A percentile compares a stretch with the other conserved stretches of the same genome.
Evolutionary conservation across 2,797 vertebrate genomes (phyloP).

Genomic region (Lophura swinhoii): DNA sequence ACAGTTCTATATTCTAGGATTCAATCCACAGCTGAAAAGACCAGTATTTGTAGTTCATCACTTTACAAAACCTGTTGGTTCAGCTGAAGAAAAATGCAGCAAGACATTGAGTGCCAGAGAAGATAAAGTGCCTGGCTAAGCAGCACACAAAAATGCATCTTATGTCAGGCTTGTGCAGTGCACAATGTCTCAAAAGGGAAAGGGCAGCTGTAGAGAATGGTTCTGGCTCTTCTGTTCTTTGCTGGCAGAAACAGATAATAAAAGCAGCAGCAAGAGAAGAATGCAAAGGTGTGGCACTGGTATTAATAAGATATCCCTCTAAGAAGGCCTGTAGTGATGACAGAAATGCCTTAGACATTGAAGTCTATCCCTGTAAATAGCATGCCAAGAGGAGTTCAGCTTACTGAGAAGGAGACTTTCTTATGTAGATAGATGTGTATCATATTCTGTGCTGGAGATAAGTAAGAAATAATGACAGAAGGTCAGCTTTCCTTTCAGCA

Average conservation of each 20-base stretch:
- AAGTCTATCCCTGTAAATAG: background rate
- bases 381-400: background rate
- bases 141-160: background rate
- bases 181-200: background rate
- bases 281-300: background rate
- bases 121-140: background rate
- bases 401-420: background rate
- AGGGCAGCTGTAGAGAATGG: background rate
- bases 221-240: background rate
- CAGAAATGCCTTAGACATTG: background rate
- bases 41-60: background rate
- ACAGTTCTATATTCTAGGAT: background rate
- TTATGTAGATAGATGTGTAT: background rate
- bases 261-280: background rate
- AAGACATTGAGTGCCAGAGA: background rate
- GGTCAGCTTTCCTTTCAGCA: background rate
- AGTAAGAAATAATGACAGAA: background rate
- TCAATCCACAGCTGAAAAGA: background rate
- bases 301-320: background rate
- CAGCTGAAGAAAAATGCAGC: constrained; percentile 1
- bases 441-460: background rate
- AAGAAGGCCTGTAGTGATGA: background rate
- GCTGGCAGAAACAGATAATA: background rate
- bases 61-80: constrained; percentile 14
- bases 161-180: background rate